Percentiles rank a stretch among this genome's conserved stretches.
These are phyloP conservation scores for Griposia aprilina DNA, from an alignment of 2,888 invertebrate genomes.

Conservation along the genomic window DNA sequence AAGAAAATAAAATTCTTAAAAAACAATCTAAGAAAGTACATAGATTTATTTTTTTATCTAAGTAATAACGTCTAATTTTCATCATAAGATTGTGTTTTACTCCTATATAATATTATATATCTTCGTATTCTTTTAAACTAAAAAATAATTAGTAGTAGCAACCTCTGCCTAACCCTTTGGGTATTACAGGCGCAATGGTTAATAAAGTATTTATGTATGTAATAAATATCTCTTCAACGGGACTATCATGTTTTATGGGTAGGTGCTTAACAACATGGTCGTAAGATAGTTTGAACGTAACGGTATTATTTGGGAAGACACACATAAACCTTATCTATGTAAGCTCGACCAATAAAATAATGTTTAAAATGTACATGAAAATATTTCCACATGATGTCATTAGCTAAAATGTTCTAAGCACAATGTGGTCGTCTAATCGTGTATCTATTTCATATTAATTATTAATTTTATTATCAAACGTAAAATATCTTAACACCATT, in stretches of 20 bases:
- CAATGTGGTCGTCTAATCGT: slow-evolving; percentile 42
- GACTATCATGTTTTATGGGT: slow-evolving; percentile 32
- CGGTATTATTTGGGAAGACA: slow-evolving; percentile 72
- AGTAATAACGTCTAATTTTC: slow-evolving; percentile 62
- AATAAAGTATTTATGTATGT: slow-evolving; percentile 24
- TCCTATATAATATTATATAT: slow-evolving; percentile 58
- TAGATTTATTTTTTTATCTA: slow-evolving; percentile 51
- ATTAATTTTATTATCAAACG: slow-evolving; percentile 42
- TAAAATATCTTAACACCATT: slow-evolving; percentile 59
- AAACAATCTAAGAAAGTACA: slow-evolving; percentile 41
- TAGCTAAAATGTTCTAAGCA: slow-evolving; percentile 55
- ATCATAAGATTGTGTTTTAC: slow-evolving; percentile 70
- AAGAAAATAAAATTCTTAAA: slow-evolving; percentile 44
- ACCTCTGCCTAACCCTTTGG: slow-evolving; percentile 44
- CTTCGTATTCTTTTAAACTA: slow-evolving; percentile 43
- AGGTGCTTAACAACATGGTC: slow-evolving; percentile 39
- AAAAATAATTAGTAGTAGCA: slow-evolving; percentile 35
- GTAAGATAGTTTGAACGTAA: slow-evolving; percentile 59
- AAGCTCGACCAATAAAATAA: slow-evolving; percentile 76
- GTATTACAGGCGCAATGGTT: slow-evolving; percentile 25
- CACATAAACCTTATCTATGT: slow-evolving; percentile 72
- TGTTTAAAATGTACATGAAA: slow-evolving; percentile 58
- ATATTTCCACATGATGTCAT: slow-evolving; percentile 60
- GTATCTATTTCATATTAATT: slow-evolving; percentile 41
- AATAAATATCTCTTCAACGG: slow-evolving; percentile 25